Conservation (phyloP, 2,888 invertebrate genomes). For the Drosophila prolongata region DNA sequence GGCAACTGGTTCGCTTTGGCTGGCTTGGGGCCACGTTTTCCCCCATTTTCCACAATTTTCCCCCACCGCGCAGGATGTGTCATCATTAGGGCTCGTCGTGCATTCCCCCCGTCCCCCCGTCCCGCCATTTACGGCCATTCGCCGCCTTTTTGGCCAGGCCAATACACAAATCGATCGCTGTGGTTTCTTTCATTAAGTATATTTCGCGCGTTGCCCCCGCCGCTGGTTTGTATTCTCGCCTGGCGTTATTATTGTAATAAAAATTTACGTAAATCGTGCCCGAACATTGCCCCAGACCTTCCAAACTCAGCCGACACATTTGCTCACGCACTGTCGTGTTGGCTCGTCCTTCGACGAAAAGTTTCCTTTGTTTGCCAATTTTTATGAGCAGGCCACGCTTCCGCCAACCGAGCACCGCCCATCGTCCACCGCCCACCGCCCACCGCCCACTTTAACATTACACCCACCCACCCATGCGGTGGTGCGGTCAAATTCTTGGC, state of each 20-base stretch:
- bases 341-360: slow-evolving; percentile 52
- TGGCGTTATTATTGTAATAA: slow-evolving; percentile 61
- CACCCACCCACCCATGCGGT: slow-evolving; percentile 22
- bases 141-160: slow-evolving; percentile 51
- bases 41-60: not conserved
- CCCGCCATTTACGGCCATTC: not conserved
- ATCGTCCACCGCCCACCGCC: not conserved
- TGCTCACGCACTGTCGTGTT: slow-evolving; percentile 64
- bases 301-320: slow-evolving; percentile 39
- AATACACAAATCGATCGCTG: slow-evolving; percentile 77
- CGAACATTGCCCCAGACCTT: slow-evolving; percentile 20
- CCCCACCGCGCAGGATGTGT: slow-evolving; percentile 55
- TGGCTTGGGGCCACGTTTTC: slow-evolving; percentile 12
- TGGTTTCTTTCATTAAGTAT: slow-evolving; percentile 69
- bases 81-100: slow-evolving; percentile 70
- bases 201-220: slow-evolving; percentile 45
- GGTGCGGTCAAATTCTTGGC: slow-evolving; percentile 47
- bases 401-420: slow-evolving; percentile 5
- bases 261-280: slow-evolving; percentile 67
- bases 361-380: slow-evolving; percentile 74
- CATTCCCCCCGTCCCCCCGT: slow-evolving; percentile 46
- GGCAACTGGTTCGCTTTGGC: slow-evolving; percentile 41
- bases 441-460: slow-evolving; percentile 5
- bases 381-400: slow-evolving; percentile 63
- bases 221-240: slow-evolving; percentile 41